phyloP scores from a whole-genome alignment of 92 coral and sea anemone species.

The Epizoanthus fatuus region DNA sequence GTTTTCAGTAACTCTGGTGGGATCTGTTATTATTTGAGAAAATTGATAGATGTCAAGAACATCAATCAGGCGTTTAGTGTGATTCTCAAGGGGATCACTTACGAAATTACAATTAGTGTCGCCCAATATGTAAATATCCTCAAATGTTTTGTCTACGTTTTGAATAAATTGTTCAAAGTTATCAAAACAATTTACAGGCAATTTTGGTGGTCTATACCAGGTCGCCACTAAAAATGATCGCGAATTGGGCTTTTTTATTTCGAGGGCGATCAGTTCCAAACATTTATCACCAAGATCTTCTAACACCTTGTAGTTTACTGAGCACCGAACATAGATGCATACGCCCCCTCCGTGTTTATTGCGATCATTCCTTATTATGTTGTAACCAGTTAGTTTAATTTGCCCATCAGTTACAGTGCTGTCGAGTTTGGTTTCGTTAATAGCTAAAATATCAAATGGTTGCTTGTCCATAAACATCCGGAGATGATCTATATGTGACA shows the following conservation, averaged over 20 bases:
- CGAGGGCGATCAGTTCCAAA: neutral
- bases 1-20: neutral
- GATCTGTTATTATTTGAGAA: neutral
- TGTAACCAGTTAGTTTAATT: no score
- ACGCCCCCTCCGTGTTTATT: no score
- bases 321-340: no score
- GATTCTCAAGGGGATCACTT: neutral
- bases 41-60: slow-evolving; percentile 7
- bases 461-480: neutral
- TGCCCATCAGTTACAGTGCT: no score
- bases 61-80: neutral
- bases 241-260: neutral
- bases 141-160: neutral
- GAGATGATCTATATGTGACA: neutral
- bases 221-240: neutral
- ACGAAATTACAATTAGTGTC: neutral
- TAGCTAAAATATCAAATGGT: slow-evolving; percentile 6
- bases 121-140: neutral
- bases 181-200: neutral
- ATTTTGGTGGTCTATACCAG: neutral
- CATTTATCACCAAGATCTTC: no score
- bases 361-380: no score
- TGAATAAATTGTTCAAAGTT: neutral
- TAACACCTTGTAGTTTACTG: no score
- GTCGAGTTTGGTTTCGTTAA: slow-evolving; percentile 6